Conservation (phyloP, 2,113 vertebrate genomes). For the Halcyon senegalensis region DNA sequence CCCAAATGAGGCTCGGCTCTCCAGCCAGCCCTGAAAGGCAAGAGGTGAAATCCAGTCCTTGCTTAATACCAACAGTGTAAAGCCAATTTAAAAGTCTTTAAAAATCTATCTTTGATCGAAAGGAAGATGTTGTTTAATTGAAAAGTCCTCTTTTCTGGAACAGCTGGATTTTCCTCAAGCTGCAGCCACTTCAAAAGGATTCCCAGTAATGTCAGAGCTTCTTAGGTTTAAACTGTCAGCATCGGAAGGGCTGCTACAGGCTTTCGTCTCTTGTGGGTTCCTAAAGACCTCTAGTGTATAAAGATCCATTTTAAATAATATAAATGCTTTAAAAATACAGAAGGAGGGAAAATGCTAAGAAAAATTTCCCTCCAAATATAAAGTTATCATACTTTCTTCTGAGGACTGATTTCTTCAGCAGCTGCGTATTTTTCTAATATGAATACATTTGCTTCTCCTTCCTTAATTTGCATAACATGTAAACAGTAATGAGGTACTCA, state of each 20-base stretch:
- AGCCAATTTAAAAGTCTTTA: slow-evolving; percentile 69
- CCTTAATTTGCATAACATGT: slow-evolving; percentile 13
- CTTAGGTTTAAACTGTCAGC: slow-evolving; percentile 58
- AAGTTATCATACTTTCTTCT: not conserved
- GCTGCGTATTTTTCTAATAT: not conserved
- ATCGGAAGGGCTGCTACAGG: slow-evolving; percentile 18
- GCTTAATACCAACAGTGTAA: slow-evolving; percentile 58
- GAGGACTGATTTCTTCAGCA: not conserved
- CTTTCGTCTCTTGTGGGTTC: slow-evolving; percentile 33
- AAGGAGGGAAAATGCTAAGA: not conserved
- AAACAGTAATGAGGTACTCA: not conserved
- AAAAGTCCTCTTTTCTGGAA: slow-evolving; percentile 68
- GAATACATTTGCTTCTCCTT: not conserved
- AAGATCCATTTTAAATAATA: slow-evolving; percentile 48
- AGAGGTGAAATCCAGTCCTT: slow-evolving; percentile 57
- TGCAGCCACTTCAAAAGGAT: slow-evolving; percentile 55
- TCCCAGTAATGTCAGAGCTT: slow-evolving; percentile 53
- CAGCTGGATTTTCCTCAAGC: slow-evolving; percentile 53
- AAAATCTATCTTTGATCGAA: slow-evolving; percentile 69
- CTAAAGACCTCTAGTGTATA: slow-evolving; percentile 33
- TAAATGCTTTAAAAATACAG: slow-evolving; percentile 44
- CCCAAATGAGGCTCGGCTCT: not conserved
- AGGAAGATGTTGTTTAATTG: slow-evolving; percentile 66
- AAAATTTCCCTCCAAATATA: not conserved
- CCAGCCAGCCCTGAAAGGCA: slow-evolving; percentile 1